phyloP scores from a whole-genome alignment of 1,140 invertebrate species.

The Nylanderia fulva region DNA sequence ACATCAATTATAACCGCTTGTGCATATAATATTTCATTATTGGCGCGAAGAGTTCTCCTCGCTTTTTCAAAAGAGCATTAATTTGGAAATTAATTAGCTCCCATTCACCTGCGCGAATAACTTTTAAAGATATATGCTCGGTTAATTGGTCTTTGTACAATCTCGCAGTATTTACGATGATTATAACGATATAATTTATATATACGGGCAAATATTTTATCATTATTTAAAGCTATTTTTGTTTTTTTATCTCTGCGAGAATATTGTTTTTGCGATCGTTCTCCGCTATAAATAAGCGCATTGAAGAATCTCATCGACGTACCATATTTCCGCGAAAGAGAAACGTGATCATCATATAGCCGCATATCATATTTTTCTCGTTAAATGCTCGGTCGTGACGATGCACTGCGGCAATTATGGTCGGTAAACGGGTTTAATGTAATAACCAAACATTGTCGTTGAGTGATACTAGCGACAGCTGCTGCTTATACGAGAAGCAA shows the following conservation, averaged over 20 bases:
- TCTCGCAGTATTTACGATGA: not conserved
- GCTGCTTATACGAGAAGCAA: conserved; percentile 42
- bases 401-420: conserved; percentile 42
- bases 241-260: not conserved
- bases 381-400: conserved; percentile 42
- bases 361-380: conserved; percentile 38
- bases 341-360: conserved; percentile 11
- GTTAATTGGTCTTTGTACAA: conserved; percentile 3
- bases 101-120: not conserved
- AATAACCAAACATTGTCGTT: conserved; percentile 62
- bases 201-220: not conserved
- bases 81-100: not conserved
- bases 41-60: not conserved
- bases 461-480: conserved; percentile 53
- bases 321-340: conserved; percentile 17
- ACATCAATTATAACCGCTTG: not conserved
- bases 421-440: conserved; percentile 55
- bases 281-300: not conserved
- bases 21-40: not conserved
- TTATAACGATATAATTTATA: conserved; percentile 19
- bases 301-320: conserved; percentile 7
- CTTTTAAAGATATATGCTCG: not conserved
- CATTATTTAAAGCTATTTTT: not conserved
- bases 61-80: not conserved
- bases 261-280: conserved; percentile 6